These are phyloP conservation scores for Poecilobothrus nobilitatus DNA, from an alignment of 2,888 invertebrate genomes.

Conservation along the genomic window DNA sequence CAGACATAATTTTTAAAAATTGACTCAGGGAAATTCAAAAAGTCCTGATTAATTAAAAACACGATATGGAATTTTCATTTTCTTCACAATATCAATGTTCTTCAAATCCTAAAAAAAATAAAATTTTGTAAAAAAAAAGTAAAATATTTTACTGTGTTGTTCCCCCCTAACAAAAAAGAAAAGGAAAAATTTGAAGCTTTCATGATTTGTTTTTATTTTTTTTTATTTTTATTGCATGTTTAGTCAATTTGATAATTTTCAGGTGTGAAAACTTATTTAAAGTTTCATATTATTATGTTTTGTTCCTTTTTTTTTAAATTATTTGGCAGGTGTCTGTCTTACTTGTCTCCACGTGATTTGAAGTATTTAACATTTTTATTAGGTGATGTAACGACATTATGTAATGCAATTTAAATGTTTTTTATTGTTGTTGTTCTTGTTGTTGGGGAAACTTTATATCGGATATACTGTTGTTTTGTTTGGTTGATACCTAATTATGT, in stretches of 20 bases:
- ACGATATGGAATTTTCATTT: no score
- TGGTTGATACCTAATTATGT: no score
- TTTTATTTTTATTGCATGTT: not conserved
- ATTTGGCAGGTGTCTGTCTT: slow-evolving; percentile 7
- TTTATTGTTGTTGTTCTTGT: not conserved
- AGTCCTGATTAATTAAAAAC: no score
- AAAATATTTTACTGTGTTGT: no score
- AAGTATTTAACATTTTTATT: slow-evolving; percentile 7
- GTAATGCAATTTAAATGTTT: not conserved
- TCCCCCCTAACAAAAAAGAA: no score
- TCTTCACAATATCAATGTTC: no score
- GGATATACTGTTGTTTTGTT: no score
- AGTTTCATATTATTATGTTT: not conserved
- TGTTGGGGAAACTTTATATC: not conserved
- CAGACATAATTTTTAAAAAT: no score
- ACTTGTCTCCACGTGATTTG: slow-evolving; percentile 7
- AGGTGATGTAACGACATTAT: not conserved
- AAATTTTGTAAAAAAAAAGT: no score
- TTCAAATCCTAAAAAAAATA: no score
- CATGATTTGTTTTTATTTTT: not conserved
- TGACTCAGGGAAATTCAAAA: no score
- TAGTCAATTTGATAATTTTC: not conserved
- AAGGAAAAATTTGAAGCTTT: not conserved
- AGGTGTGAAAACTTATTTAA: slow-evolving; percentile 8
- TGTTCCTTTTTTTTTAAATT: not conserved